Percentiles rank a stretch among this genome's conserved stretches.
Evolutionary conservation across 1,140 invertebrate species (phyloP).

Genomic region (Paraescarpia echinospica): DNA sequence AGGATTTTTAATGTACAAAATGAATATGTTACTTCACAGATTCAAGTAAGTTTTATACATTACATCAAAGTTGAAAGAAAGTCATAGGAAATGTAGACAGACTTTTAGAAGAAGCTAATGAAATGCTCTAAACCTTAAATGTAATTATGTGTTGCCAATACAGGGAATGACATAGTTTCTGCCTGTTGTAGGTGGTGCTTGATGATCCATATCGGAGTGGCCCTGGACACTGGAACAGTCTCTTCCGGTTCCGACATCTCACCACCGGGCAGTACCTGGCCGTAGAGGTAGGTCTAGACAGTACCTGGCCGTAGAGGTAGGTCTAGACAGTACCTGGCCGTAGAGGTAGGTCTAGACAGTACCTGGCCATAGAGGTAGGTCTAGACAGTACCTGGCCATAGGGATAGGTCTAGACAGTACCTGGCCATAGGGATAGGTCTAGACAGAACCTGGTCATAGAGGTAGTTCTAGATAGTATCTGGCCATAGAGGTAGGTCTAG

Average conservation of each 20-base stretch:
- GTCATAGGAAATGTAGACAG: no score
- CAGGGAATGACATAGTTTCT: background rate
- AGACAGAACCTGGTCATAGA: no score
- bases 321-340: no score
- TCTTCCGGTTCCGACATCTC: slow-evolving; percentile 97
- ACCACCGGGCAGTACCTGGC: slow-evolving; percentile 79
- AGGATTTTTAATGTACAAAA: background rate
- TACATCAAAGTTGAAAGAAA: background rate
- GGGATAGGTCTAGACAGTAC: no score
- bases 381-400: no score
- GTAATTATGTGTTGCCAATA: background rate
- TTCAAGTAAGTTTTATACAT: background rate
- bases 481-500: no score
- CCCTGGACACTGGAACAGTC: slow-evolving; percentile 96
- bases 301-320: no score
- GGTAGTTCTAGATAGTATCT: no score
- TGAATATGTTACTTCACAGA: background rate
- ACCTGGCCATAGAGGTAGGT: no score
- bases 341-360: no score
- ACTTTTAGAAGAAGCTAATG: background rate
- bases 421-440: no score
- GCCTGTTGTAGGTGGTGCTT: slow-evolving; percentile 73
- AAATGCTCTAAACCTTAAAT: background rate
- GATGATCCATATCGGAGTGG: slow-evolving; percentile 97
- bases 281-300: slow-evolving; percentile 60